Evolutionary conservation across 2,113 vertebrate species (phyloP), one percentile per base, ranked within the genome.

Genomic region (Xiphophorus maculatus): DNA sequence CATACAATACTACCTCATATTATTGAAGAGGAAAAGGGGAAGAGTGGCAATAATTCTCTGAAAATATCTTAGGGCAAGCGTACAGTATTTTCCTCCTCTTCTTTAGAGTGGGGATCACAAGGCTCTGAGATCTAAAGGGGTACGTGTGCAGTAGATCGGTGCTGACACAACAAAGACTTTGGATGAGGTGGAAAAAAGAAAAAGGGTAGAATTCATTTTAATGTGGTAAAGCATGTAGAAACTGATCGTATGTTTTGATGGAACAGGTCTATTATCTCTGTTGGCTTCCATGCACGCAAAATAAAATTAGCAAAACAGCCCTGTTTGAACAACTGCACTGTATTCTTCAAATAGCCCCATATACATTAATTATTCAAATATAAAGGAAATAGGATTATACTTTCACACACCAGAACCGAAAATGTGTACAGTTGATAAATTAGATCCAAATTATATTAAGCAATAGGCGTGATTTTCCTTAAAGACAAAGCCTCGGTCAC

Each of bases 401-500:
- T 76, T 78, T 82, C 74, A 84, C 73, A 82, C 74, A 79, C 66
- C 69, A 79, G 79, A 88, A 54, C 83, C 83, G 58, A 63, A 79
- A 83, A 84, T 69, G 74, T 68, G 64, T 66, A n/a, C 62, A 67
- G 27, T 4, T 42, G 37, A 27, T 30, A 42, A 58, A 58, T 10
- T 10, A 9, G 22, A n/a, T 58, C 25, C 9, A 58, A 58, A 58
- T 10, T 58, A n/a, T 3, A 58, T 17, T 58, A 58, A 58, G 22
- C 6, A n/a, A n/a, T 58, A 5, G 25, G 25, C 2, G 5, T 9
- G 3, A n/a, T 27, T 69, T 80, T 64, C 66, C 76, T 69, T 66
- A 72, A 79, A 90, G 73, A 89, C 84, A 88, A 92, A 93, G 90
- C 90, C 92, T 85, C 91, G 75, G 90, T 92, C 83, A 95, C 94